Percentiles rank a stretch among this genome's conserved stretches.
phyloP scores from a whole-genome alignment of 2,888 invertebrate species.

The Microplitis manilae region DNA sequence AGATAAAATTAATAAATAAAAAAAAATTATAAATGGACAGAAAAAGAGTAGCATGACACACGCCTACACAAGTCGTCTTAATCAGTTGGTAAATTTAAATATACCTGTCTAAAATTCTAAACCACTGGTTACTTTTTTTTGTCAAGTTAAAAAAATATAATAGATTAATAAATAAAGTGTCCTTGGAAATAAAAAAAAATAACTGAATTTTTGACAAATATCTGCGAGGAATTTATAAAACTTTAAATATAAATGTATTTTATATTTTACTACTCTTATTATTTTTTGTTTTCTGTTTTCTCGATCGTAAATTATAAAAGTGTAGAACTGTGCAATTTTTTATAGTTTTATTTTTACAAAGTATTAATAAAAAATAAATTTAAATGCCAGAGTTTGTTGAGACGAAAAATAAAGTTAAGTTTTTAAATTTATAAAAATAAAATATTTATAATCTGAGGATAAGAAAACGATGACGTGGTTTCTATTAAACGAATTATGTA shows the following conservation, averaged over 20 bases:
- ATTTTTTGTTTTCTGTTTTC: constrained; percentile 35
- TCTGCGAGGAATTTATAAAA: constrained; percentile 37
- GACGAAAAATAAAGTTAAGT: not conserved
- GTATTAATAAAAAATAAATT: constrained; percentile 56
- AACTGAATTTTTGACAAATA: constrained; percentile 25
- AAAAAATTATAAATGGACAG: constrained; percentile 24
- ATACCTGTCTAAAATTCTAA: constrained; percentile 35
- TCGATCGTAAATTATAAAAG: constrained; percentile 37
- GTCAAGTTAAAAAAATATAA: not conserved
- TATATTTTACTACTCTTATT: constrained; percentile 28
- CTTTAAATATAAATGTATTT: constrained; percentile 20
- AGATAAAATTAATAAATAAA: not conserved
- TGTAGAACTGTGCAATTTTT: constrained; percentile 30
- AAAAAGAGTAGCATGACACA: constrained; percentile 35
- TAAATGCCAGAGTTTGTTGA: constrained; percentile 25
- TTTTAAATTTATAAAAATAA: not conserved
- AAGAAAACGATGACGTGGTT: constrained; percentile 17
- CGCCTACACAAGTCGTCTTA: constrained; percentile 34
- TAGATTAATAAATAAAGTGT: constrained; percentile 9
- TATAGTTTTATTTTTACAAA: constrained; percentile 42
- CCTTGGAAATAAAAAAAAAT: constrained; percentile 28
- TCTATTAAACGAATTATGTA: no score
- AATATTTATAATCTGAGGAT: not conserved
- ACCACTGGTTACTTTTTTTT: constrained; percentile 20
- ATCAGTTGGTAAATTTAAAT: constrained; percentile 39